A percentile compares a stretch with the other conserved stretches of the same genome.
Evolutionary conservation across 1,140 invertebrate species (phyloP).

Genomic region (Aphaenogaster rudis): DNA sequence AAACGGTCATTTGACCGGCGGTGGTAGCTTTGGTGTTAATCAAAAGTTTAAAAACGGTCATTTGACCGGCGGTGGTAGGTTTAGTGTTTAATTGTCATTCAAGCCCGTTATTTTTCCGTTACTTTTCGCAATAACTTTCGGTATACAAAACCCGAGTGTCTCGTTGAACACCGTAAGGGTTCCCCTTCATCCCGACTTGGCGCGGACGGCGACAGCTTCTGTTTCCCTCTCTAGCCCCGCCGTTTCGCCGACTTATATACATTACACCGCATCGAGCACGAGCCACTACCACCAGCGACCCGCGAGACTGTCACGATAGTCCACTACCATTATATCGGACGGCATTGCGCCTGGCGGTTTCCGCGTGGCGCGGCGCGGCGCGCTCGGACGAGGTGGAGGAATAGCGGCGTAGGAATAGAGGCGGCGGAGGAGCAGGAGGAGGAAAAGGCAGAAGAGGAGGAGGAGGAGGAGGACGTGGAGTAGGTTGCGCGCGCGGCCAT

Average conservation of each 20-base stretch:
- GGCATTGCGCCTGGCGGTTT: constrained; percentile 75
- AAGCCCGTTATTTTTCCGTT: background rate
- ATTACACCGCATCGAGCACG: constrained; percentile 54
- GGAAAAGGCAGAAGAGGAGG: constrained; percentile 47
- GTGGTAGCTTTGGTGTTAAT: too few relatives aligned
- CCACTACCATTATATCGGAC: constrained; percentile 68
- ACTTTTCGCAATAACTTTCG: background rate
- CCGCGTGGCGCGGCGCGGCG: constrained; percentile 80
- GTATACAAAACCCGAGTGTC: background rate
- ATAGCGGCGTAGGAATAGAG: constrained; percentile 72
- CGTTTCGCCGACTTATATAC: constrained; percentile 15
- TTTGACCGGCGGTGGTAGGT: too few relatives aligned
- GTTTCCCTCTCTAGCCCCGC: constrained; percentile 12
- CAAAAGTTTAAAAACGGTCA: too few relatives aligned
- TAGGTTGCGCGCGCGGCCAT: constrained; percentile 83
- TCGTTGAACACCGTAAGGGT: constrained; percentile 15
- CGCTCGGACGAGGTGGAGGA: constrained; percentile 78
- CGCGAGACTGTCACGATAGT: constrained; percentile 65
- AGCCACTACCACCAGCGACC: constrained; percentile 35
- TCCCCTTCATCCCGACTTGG: constrained; percentile 16
- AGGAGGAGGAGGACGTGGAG: constrained; percentile 64
- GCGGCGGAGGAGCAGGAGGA: constrained; percentile 47
- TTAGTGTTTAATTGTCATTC: background rate
- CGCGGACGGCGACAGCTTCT: constrained; percentile 50
- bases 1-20: too few relatives aligned